These are phyloP conservation scores for Otus sunia DNA, from an alignment of 2,113 vertebrate genomes.

Conservation along the genomic window DNA sequence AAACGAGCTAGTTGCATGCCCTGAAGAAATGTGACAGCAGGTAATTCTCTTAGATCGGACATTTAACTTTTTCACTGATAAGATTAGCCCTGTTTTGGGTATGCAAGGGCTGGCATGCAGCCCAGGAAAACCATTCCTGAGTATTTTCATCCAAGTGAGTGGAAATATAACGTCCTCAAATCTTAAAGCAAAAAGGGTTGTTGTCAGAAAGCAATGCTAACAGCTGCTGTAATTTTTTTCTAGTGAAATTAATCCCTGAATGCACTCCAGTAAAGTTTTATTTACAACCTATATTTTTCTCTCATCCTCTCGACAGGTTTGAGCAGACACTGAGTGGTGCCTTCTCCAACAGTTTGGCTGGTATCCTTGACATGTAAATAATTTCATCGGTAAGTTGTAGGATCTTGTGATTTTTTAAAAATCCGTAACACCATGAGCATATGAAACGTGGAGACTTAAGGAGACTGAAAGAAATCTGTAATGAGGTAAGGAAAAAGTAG, in stretches of 20 bases:
- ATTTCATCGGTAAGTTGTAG: not conserved
- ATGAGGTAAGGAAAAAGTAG: not conserved
- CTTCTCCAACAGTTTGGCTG: not conserved
- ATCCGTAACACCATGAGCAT: fast-evolving
- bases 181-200: not conserved
- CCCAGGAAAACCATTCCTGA: fast-evolving
- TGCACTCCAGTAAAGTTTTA: not conserved
- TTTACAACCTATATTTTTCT: not conserved
- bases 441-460: not conserved
- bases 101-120: not conserved
- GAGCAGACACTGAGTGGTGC: not conserved
- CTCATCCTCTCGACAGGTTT: not conserved
- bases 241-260: not conserved
- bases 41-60: not conserved
- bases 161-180: not conserved
- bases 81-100: not conserved
- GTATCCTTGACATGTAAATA: not conserved
- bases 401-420: not conserved
- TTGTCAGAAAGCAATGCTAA: not conserved
- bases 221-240: not conserved
- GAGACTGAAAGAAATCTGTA: not conserved
- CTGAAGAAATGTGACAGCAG: not conserved
- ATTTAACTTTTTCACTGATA: not conserved
- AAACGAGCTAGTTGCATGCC: not conserved
- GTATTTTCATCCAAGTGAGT: not conserved